Base-by-base conservation (phyloP, 2,888 invertebrate species). In the Agrypnus murinus region DNA sequence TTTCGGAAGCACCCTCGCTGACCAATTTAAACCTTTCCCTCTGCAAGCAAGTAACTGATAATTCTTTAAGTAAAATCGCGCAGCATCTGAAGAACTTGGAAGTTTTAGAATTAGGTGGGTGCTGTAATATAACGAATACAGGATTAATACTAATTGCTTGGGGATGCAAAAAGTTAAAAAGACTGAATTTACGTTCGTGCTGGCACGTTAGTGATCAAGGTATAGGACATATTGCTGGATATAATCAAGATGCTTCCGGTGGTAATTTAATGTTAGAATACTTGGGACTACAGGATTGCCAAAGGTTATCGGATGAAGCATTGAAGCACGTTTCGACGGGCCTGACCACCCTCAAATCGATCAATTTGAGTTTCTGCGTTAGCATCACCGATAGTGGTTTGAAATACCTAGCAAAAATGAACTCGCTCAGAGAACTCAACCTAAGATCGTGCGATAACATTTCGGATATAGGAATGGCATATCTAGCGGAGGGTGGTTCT, bases 41-140 rank as follows among this genome's bases (percentile, higher is more conserved):
- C 69, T 98, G 98, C 87, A 98, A 98, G 86, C 97, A 97, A 87
- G 93, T 98, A 71, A 95, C 96, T n/a, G 97, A 98, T 85, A 92
- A 92, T 31, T 94, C 95, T 60, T 88, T 97, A 25, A 92, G 93
- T 14, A 88, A 93, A 81, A 96, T 97, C 86, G 94, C 95, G 46
- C 93, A 94, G 83, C 92, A 92, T 80, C 86, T 96, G 57, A 93
- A 92, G 85, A 96, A 95, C 85, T 88, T 98, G 70, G 95, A 96
- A 82, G 92, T 92, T 32, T 87, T 98, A 62, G 96, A 97, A 81
- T 87, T 98, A 60, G 97, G 97, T 12, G 97, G 98, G 1, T 98
- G 98, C 85, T 92, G 93, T 82, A 94, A 95, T 84, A 91, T 98
- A 63, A 95, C 96, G 53, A 96, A 97, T 84, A 93, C 93, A 0